phyloP scores from a whole-genome alignment of 2,797 vertebrate genomes.

The Eurystomus glaucurus region DNA sequence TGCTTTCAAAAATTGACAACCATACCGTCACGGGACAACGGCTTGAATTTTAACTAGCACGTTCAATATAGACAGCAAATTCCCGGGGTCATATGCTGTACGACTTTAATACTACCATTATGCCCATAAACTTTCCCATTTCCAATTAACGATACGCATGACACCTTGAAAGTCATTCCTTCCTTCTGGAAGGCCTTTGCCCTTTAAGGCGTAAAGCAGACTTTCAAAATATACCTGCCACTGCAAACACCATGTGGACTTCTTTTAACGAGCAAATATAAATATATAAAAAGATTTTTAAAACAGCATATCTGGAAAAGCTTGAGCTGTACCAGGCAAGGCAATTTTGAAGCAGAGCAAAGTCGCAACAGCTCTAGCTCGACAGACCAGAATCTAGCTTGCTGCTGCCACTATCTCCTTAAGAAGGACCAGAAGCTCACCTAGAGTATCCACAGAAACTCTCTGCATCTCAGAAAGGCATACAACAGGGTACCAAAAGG shows the following conservation, averaged over 20 bases:
- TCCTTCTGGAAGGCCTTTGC: constrained; percentile 3
- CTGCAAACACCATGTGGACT: constrained; percentile 65
- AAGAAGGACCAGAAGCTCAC: constrained; percentile 51
- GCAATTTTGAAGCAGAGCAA: constrained; percentile 57
- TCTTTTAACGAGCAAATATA: constrained; percentile 69
- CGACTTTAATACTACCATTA: constrained; percentile 16
- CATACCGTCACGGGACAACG: neutral
- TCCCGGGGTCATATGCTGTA: neutral
- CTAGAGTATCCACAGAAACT: constrained; percentile 53
- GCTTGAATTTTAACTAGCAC: constrained; percentile 54
- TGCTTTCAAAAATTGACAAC: constrained; percentile 33
- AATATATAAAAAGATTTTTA: constrained; percentile 14
- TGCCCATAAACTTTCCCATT: constrained; percentile 11
- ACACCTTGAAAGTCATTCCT: neutral
- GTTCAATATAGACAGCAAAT: neutral
- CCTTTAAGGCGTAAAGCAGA: neutral
- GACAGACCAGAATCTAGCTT: neutral
- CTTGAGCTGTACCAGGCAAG: constrained; percentile 55
- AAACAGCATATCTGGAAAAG: constrained; percentile 6
- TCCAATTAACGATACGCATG: constrained; percentile 21
- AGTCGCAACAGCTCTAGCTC: neutral
- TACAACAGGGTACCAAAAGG: constrained; percentile 31
- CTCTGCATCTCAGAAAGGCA: constrained; percentile 10
- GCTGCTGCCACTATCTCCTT: constrained; percentile 35
- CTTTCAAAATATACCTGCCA: constrained; percentile 21